Evolutionary conservation across 2,113 vertebrate genomes (phyloP).

Genomic region (Calidris pugnax): DNA sequence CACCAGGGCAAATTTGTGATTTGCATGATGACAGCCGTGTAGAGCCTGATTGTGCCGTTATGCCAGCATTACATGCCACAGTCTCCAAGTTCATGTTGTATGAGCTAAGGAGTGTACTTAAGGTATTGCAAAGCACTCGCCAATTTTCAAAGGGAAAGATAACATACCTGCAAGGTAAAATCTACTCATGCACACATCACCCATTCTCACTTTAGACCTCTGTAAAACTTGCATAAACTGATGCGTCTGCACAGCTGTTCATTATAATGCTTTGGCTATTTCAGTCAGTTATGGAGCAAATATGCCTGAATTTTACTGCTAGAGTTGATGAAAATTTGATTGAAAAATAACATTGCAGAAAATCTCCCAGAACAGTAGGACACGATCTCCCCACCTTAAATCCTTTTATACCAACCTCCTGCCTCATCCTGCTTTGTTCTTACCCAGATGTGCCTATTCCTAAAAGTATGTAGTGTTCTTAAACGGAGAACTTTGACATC

Average conservation of each 20-base stretch:
- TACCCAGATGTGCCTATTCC: not conserved
- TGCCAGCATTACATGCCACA: not conserved
- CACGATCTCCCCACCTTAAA: not conserved
- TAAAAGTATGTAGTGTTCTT: not conserved
- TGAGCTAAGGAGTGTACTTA: not conserved
- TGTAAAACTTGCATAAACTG: not conserved
- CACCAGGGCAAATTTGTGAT: not conserved
- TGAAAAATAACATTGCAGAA: not conserved
- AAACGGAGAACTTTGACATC: not conserved
- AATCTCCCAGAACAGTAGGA: not conserved
- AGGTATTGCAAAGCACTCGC: not conserved
- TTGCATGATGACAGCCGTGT: not conserved
- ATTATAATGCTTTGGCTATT: not conserved
- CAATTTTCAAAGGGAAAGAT: not conserved
- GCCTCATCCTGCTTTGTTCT: not conserved
- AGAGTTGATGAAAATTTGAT: not conserved
- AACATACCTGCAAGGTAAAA: not conserved
- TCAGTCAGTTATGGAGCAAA: not conserved
- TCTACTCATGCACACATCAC: rapidly evolving
- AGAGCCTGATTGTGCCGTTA: not conserved
- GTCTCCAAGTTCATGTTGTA: not conserved
- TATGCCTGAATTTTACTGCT: not conserved
- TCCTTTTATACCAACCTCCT: not conserved
- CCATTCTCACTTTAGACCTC: not conserved
- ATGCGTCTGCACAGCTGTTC: not conserved